Conservation (phyloP, 2,113 vertebrate genomes). For the Nestor notabilis region DNA sequence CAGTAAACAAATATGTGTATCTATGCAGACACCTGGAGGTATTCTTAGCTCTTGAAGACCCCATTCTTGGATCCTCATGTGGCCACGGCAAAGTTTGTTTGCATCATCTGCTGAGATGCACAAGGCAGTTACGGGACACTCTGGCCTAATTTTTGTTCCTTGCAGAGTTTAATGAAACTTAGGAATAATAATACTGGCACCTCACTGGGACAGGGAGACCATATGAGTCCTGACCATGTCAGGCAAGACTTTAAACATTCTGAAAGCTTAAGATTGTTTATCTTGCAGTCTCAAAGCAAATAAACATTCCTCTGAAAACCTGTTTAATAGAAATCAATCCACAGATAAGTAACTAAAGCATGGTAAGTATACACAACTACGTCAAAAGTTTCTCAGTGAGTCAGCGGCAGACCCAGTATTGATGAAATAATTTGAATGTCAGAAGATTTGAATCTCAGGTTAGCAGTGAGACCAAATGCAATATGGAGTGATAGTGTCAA, state of each 20-base stretch:
- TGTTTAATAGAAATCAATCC: background rate
- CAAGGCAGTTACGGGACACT: background rate
- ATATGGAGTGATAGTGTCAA: background rate
- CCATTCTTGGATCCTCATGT: background rate
- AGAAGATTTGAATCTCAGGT: background rate
- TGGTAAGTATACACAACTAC: background rate
- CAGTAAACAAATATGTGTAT: slow-evolving; percentile 38
- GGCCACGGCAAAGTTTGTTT: background rate
- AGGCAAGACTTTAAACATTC: background rate
- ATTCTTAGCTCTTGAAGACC: background rate
- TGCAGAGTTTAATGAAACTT: background rate
- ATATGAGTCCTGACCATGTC: background rate
- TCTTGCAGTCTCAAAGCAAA: background rate
- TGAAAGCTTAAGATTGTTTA: background rate
- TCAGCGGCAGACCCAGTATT: background rate
- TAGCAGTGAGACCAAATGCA: background rate
- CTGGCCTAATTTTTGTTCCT: background rate
- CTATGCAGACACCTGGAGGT: background rate
- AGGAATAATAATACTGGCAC: background rate
- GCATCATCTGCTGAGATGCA: background rate
- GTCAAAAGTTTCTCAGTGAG: background rate
- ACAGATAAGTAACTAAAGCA: background rate
- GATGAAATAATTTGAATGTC: background rate
- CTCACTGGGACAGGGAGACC: background rate
- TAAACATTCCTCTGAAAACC: background rate